These are phyloP conservation scores for Chymomyza costata DNA, from an alignment of 1,140 invertebrate species.

Conservation along the genomic window DNA sequence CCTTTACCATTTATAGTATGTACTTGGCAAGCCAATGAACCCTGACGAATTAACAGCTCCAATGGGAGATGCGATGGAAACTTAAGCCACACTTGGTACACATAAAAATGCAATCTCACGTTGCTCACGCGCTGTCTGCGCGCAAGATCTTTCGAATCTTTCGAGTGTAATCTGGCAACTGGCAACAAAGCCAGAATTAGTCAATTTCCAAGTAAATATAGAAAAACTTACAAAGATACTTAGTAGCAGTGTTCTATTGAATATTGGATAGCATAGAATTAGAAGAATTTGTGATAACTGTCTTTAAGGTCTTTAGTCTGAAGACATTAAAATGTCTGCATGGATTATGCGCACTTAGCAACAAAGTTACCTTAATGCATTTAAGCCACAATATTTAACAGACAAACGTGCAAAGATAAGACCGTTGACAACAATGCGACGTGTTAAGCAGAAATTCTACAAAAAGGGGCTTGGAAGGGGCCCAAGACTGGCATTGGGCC, in stretches of 20 bases:
- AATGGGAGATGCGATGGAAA: too few species aligned
- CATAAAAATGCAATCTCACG: constrained; percentile 68
- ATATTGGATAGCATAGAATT: too few species aligned
- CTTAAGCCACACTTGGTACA: constrained; percentile 35
- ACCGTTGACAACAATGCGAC: constrained; percentile 38
- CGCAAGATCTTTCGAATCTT: too few species aligned
- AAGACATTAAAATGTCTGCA: constrained; percentile 59
- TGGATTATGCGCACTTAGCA: constrained; percentile 51
- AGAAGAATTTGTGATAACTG: too few species aligned
- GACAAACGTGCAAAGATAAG: constrained; percentile 48
- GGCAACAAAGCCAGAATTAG: constrained; percentile 2
- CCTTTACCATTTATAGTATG: constrained; percentile 25
- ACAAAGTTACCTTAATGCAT: constrained; percentile 34
- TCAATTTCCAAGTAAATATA: constrained; percentile 2
- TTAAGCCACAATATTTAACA: constrained; percentile 31
- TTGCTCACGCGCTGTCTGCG: constrained; percentile 13
- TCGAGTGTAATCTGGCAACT: constrained; percentile 50
- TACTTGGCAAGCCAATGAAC: constrained; percentile 50
- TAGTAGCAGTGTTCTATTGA: too few species aligned
- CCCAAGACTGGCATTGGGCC: too few species aligned
- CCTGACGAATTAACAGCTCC: constrained; percentile 47
- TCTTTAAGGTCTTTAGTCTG: too few species aligned
- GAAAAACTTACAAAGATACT: too few species aligned
- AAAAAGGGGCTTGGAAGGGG: background rate
- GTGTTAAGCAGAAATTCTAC: constrained; percentile 51